phyloP scores from a whole-genome alignment of 2,113 vertebrate genomes.

The Dipodomys stephensi region DNA sequence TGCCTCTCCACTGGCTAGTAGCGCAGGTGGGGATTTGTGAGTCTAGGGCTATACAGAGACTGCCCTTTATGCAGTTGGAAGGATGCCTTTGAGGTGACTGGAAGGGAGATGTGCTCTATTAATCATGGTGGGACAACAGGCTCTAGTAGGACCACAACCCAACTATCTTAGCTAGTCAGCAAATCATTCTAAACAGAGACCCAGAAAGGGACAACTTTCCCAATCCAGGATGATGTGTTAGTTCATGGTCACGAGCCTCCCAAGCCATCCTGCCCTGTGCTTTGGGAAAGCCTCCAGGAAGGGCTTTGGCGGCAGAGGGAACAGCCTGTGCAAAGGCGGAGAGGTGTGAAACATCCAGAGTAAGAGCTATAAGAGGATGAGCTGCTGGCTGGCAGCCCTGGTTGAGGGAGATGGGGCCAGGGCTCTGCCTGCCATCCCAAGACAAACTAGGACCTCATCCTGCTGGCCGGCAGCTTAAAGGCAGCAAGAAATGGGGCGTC shows the following conservation, averaged over 20 bases:
- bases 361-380: neutral
- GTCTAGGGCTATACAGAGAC: neutral
- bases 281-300: neutral
- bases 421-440: neutral
- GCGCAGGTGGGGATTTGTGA: neutral
- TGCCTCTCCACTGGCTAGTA: slow-evolving; percentile 30
- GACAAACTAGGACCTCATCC: neutral
- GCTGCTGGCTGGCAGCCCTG: neutral
- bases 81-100: neutral
- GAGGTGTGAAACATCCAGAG: neutral
- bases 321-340: neutral
- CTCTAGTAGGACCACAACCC: neutral
- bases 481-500: neutral
- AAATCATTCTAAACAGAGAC: neutral
- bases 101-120: neutral
- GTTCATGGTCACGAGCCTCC: neutral
- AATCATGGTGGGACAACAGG: neutral
- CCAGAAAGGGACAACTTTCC: neutral
- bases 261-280: neutral
- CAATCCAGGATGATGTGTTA: neutral
- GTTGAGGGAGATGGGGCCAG: neutral
- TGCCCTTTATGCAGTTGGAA: neutral
- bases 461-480: neutral
- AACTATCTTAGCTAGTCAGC: neutral
- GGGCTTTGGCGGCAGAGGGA: slow-evolving; percentile 29